Evolutionary conservation across 2,888 invertebrate genomes (phyloP), one percentile per base, ranked within the genome.

Genomic region (Acleris holmiana): DNA sequence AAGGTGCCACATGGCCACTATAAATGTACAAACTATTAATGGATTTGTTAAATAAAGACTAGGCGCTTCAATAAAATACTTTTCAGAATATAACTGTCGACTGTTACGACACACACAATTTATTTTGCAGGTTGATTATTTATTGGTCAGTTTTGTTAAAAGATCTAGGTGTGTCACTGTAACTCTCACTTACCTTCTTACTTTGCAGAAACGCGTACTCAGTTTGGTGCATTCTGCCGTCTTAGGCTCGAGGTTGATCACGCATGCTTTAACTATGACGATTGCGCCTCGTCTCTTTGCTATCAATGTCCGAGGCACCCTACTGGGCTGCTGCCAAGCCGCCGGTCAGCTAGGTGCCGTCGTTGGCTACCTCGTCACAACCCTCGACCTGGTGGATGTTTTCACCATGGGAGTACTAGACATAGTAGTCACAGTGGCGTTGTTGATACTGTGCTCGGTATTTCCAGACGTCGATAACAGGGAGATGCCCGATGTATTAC

Each of bases 201-300:
- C 44, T 55, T 86, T 87, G 58, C 76, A 91, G 90, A 75, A 74
- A 17, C 67, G 73, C 21, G 59, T 74, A 7, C 69, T 70, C 6
- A 77, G 76, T 60, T 58, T 84, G 8, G 55, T 86, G 10, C 78
- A 80, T 15, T 78, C 84, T 8, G 68, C 86, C 3, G 83, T 87
- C 6, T 68, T 90, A 46, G 80, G 83, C 21, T 80, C 83, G 44
- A 84, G 85, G 7, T 68, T 88, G 17, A 71, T 86, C 8, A 82
- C 76, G 1, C 81, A 87, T 46, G 80, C 80, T 6, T 66, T 89
- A 46, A 73, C 89, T 2, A 70, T 90, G 1, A 88, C 79, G 67
- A 79, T 90, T 21, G 89, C 88, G 2, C 86, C 90, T 19, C 80
- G 91, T 1, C 71, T 89, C 6, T 87, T 89, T 65, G 86, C 89